Evolutionary conservation across 2,797 vertebrate species (phyloP).

Genomic region (Anableps anableps): DNA sequence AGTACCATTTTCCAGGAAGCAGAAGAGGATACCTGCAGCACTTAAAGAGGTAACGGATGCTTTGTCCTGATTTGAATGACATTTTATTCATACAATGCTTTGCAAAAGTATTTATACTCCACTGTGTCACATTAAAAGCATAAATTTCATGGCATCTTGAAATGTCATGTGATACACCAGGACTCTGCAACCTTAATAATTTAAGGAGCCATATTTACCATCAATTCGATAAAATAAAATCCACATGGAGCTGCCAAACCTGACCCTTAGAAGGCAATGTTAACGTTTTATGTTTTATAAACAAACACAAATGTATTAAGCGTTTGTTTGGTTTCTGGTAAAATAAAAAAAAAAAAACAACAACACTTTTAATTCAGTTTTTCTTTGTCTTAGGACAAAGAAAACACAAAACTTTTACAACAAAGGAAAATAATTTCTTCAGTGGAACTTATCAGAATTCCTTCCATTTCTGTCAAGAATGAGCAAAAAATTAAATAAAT

Average conservation of each 20-base stretch:
- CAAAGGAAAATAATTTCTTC: background rate
- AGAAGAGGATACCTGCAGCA: slow-evolving; percentile 93
- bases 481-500: background rate
- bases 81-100: background rate
- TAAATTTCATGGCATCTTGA: background rate
- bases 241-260: too few species aligned
- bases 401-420: background rate
- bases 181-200: background rate
- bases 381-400: background rate
- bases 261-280: background rate
- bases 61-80: background rate
- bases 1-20: slow-evolving; percentile 86
- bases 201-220: background rate
- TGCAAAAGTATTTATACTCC: background rate
- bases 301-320: background rate
- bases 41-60: slow-evolving; percentile 91
- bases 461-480: background rate
- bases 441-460: background rate
- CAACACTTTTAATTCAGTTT: background rate
- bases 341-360: background rate
- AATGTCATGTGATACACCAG: background rate
- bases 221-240: background rate
- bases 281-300: background rate
- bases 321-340: background rate
- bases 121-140: too few species aligned